Percentiles rank a stretch among this genome's conserved stretches.
Evolutionary conservation across 2,113 vertebrate genomes (phyloP).

Genomic region (Regulus satrapa): DNA sequence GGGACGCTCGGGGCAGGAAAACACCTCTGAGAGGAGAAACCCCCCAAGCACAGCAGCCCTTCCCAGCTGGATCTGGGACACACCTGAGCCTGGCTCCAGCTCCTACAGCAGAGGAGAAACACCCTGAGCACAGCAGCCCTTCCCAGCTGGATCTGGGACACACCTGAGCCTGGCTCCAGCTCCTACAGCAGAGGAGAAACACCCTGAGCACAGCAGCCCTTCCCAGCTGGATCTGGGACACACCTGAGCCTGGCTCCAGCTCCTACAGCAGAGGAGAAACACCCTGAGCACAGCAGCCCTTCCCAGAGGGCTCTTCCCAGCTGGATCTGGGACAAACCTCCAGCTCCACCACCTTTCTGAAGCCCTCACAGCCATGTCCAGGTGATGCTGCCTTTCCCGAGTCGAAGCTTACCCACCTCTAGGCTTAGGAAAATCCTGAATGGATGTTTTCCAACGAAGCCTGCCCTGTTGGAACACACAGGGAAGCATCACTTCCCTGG

Average conservation of each 20-base stretch:
- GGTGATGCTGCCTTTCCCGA: accelerated
- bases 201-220: not conserved
- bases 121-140: not conserved
- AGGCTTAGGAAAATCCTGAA: not conserved
- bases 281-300: not conserved
- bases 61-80: not conserved
- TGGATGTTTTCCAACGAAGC: not conserved
- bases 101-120: not conserved
- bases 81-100: not conserved
- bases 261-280: not conserved
- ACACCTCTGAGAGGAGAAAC: accelerated
- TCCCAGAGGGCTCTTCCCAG: not conserved
- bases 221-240: not conserved
- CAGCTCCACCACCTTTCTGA: not conserved
- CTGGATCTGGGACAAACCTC: not conserved
- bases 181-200: not conserved
- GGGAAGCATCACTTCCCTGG: not conserved
- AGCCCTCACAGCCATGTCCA: not conserved
- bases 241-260: not conserved
- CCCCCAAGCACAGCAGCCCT: not conserved
- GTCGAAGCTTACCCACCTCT: not conserved
- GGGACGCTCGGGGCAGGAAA: not conserved
- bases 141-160: not conserved
- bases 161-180: not conserved
- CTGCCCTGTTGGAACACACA: not conserved